These are phyloP conservation scores for Polydrusus pterygomalis DNA, from an alignment of 2,888 invertebrate species.

Conservation along the genomic window DNA sequence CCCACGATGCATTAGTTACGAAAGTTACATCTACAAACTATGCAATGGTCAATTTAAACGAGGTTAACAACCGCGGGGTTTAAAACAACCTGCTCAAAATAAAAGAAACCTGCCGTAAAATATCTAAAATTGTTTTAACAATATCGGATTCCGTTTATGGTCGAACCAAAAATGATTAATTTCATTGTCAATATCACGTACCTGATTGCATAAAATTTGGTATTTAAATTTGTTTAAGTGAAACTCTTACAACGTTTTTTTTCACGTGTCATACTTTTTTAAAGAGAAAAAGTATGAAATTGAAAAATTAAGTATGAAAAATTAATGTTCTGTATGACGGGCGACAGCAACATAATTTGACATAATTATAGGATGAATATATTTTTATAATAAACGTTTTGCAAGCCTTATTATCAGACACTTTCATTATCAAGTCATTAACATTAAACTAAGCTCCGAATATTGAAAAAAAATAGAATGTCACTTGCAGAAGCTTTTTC, in stretches of 20 bases:
- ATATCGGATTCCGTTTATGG: slow-evolving; percentile 27
- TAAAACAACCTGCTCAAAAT: not conserved
- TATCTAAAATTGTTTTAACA: slow-evolving; percentile 18
- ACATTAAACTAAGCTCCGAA: too few species aligned
- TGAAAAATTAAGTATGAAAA: not conserved
- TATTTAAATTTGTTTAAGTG: slow-evolving; percentile 46
- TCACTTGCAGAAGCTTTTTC: too few species aligned
- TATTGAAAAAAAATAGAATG: too few species aligned
- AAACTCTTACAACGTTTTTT: slow-evolving; percentile 38
- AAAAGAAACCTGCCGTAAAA: slow-evolving; percentile 23
- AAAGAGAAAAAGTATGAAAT: slow-evolving; percentile 2
- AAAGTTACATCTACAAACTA: not conserved
- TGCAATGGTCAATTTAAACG: slow-evolving; percentile 25
- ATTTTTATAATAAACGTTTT: too few species aligned
- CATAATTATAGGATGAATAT: too few species aligned
- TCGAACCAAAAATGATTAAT: slow-evolving; percentile 37
- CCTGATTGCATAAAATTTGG: slow-evolving; percentile 40
- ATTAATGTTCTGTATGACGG: not conserved
- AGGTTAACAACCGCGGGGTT: slow-evolving; percentile 31
- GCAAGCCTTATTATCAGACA: too few species aligned
- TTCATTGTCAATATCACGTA: slow-evolving; percentile 46
- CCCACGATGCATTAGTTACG: slow-evolving; percentile 24
- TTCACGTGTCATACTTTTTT: not conserved
- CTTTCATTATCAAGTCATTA: not conserved
- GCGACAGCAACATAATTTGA: too few species aligned